phyloP scores from a whole-genome alignment of 2,113 vertebrate species.

The Chitala chitala region DNA sequence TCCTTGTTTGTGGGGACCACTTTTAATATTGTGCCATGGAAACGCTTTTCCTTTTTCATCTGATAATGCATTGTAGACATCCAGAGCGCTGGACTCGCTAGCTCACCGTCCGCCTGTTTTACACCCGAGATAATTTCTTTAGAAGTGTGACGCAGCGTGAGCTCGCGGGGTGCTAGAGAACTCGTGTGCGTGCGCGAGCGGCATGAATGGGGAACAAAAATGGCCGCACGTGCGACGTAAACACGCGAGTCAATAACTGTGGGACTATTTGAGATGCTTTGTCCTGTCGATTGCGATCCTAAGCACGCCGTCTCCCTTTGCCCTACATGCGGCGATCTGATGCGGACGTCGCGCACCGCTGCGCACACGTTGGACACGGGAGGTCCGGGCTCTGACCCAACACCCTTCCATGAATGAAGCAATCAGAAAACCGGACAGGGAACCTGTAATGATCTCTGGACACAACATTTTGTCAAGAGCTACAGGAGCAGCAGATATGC shows the following conservation, averaged over 20 bases:
- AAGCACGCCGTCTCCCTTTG: background rate
- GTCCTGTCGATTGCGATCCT: background rate
- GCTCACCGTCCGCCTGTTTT: background rate
- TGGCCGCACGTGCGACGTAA: constrained; percentile 57
- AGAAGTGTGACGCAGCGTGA: background rate
- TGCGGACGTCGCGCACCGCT: background rate
- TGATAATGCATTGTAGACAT: background rate
- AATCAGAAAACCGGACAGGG: no score
- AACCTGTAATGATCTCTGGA: no score
- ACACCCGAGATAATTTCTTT: background rate
- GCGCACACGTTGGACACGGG: no score
- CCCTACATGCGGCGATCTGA: no score
- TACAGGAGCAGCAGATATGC: no score
- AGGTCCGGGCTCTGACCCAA: no score
- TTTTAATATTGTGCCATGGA: constrained; percentile 3
- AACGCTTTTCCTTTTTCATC: background rate
- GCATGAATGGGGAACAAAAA: constrained; percentile 54
- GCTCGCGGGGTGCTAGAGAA: background rate
- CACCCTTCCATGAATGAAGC: no score
- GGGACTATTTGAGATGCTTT: background rate
- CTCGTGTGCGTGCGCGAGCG: background rate
- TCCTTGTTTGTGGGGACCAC: background rate
- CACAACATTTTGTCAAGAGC: no score
- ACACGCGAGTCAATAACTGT: constrained; percentile 23
- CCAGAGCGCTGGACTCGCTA: background rate